Percentiles rank a stretch among this genome's conserved stretches.
phyloP scores from a whole-genome alignment of 1,140 invertebrate species.

The Galendromus occidentalis region DNA sequence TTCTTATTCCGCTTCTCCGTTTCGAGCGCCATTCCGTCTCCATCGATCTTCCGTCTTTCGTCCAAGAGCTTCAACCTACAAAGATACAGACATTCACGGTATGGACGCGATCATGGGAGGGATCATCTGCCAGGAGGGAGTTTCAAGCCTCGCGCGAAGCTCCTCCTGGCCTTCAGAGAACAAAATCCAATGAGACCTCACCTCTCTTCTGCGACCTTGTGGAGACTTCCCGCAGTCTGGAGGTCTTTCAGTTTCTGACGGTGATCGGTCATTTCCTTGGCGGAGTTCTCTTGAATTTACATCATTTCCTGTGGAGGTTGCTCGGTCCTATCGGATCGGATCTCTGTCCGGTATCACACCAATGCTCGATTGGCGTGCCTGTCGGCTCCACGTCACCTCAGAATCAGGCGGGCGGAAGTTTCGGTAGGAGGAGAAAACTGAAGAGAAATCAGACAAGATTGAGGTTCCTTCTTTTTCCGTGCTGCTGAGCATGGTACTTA shows the following conservation, averaged over 20 bases:
- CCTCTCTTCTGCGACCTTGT: constrained; percentile 5
- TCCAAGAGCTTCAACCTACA: background rate
- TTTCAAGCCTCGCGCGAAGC: background rate
- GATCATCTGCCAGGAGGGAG: background rate
- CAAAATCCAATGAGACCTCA: background rate
- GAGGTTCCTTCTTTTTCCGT: too few species aligned
- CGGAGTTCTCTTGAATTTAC: background rate
- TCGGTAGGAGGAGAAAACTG: too few species aligned
- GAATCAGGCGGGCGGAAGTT: too few species aligned
- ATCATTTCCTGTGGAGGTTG: constrained; percentile 1
- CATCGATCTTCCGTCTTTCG: background rate
- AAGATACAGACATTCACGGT: too few species aligned
- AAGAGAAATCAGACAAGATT: too few species aligned
- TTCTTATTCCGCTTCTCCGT: background rate
- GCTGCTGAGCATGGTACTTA: too few species aligned
- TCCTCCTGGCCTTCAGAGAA: background rate
- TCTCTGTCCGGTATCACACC: too few species aligned
- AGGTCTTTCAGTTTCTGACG: background rate
- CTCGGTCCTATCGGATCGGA: background rate
- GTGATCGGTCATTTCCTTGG: background rate
- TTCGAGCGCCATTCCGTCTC: background rate
- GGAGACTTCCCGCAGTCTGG: background rate
- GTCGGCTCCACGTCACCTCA: too few species aligned
- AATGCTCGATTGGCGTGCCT: too few species aligned
- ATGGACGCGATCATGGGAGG: too few species aligned